Conservation (phyloP, 2,797 vertebrate genomes). For the Cetoscarus ocellatus region DNA sequence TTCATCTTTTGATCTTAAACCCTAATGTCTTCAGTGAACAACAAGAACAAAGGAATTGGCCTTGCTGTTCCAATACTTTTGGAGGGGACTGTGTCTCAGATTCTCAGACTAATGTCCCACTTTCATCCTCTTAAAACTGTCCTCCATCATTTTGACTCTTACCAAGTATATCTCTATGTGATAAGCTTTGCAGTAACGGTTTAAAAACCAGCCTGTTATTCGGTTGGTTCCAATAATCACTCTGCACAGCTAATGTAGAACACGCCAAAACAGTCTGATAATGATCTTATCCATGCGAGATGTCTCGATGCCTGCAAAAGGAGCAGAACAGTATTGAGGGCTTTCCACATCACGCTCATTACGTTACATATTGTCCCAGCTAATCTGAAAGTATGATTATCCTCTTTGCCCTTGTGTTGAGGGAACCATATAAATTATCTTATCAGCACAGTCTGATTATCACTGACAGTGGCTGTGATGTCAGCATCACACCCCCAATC, state of each 20-base stretch:
- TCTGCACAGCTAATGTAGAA: constrained; percentile 75
- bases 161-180: constrained; percentile 46
- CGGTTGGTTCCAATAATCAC: constrained; percentile 80
- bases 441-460: constrained; percentile 76
- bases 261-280: constrained; percentile 74
- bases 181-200: constrained; percentile 73
- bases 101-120: constrained; percentile 39
- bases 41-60: too few species aligned
- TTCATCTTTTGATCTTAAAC: too few species aligned
- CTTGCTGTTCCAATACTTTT: too few species aligned
- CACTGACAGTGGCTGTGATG: constrained; percentile 71
- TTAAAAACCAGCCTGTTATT: constrained; percentile 76
- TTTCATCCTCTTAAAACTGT: constrained; percentile 53
- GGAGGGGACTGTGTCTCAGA: neutral
- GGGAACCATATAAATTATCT: constrained; percentile 76
- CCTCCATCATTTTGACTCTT: constrained; percentile 74
- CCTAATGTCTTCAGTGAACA: too few species aligned
- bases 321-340: constrained; percentile 61
- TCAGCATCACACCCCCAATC: constrained; percentile 44
- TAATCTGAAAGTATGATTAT: constrained; percentile 77
- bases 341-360: constrained; percentile 75
- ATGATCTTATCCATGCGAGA: constrained; percentile 81
- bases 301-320: constrained; percentile 68
- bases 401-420: constrained; percentile 74
- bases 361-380: constrained; percentile 70